Evolutionary conservation across 2,797 vertebrate species (phyloP), one percentile per base, ranked within the genome.

Genomic region (Crenuchus spilurus): DNA sequence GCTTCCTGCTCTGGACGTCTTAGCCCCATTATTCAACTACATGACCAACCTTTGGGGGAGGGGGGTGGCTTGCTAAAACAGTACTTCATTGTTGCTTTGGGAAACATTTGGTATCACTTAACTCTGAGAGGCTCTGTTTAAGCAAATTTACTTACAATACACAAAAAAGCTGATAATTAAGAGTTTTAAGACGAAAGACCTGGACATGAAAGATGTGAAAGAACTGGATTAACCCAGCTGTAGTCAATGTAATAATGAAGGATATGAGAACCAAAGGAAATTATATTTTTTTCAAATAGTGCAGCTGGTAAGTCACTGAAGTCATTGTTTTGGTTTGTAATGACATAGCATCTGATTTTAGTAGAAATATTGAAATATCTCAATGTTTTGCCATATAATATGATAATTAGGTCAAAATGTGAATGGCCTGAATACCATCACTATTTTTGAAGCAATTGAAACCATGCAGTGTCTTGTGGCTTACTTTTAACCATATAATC

Each of bases 21-120:
- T 44, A 70, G 9, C 54, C 52, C 61, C 41, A 65, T 78, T 76
- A 66, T 67, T 75, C 69, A 46, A 22, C 28, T 31, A 83, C 77
- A 80, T 70, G 82, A 83, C n/a, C 14, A 14, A 41, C 30, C 70
- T 79, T 79, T 76, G 51, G 54, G 76, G 16, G 28, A 39, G 68
- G 55, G 68, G 57, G 20, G 22, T 74, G 82, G 63, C 82, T 64
- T 2, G 35, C 75, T 83, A 72, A 31, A 92, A 94, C 87, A 94
- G 84, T 88, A 88, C 87, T 76, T 86, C 85, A 89, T 90, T 92
- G 89, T 92, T 91, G 61, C 41, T 63, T 64, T 74, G 82, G 74
- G 69, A 82, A 83, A 86, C 90, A 91, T 92, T 90, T 93, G 91
- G 88, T 83, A 83, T 67, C 86, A 90, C 78, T 93, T 92, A 91